Evolutionary conservation across 2,113 vertebrate genomes (phyloP).

Genomic region (Callorhinus ursinus): DNA sequence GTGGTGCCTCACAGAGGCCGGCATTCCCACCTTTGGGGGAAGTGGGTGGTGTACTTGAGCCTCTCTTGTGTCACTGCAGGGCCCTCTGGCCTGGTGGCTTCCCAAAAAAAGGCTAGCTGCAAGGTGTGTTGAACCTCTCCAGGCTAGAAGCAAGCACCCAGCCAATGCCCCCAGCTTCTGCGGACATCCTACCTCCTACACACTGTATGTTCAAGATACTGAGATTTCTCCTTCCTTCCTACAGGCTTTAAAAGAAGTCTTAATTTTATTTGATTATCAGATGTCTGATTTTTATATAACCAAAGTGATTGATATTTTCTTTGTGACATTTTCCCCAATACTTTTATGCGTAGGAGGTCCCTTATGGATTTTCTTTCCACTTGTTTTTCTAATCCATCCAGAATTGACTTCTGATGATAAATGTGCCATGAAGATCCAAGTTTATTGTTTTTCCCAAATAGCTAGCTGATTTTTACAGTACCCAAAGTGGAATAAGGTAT

Average conservation of each 20-base stretch:
- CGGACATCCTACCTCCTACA: fast-evolving
- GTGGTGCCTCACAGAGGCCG: fast-evolving
- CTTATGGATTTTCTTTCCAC: not conserved
- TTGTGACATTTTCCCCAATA: not conserved
- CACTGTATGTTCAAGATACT: fast-evolving
- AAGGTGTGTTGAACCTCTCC: not conserved
- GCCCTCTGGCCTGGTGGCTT: not conserved
- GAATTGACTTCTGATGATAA: not conserved
- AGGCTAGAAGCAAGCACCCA: not conserved
- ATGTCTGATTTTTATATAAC: not conserved
- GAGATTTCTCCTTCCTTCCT: not conserved
- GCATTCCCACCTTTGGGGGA: fast-evolving
- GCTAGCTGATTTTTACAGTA: not conserved
- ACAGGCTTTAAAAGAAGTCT: not conserved
- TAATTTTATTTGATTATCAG: not conserved
- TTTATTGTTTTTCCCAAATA: not conserved
- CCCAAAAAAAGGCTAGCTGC: not conserved
- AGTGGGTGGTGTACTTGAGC: fast-evolving
- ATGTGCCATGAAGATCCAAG: not conserved
- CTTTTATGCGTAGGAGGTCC: not conserved
- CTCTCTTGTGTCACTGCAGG: not conserved
- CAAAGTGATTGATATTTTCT: constrained; percentile 16
- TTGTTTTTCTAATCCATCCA: not conserved
- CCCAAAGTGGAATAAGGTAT: not conserved
- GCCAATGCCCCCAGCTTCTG: not conserved